phyloP scores from a whole-genome alignment of 1,140 invertebrate genomes.

The Cepaea nemoralis region DNA sequence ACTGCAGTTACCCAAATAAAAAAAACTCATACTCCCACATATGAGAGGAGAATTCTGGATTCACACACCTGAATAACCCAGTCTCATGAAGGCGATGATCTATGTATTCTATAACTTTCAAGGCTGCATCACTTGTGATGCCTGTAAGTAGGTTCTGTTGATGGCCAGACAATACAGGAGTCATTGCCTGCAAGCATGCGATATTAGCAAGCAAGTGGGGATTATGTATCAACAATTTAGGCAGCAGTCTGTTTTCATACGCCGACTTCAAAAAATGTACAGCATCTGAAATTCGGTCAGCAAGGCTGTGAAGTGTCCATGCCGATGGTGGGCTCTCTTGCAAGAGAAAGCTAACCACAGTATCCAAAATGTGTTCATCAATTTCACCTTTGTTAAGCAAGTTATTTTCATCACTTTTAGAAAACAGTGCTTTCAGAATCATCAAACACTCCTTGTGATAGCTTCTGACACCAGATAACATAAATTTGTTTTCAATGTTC shows the following conservation, averaged over 20 bases:
- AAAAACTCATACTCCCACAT: conserved; percentile 69
- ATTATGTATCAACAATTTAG: conserved; percentile 61
- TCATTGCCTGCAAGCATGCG: conserved; percentile 50
- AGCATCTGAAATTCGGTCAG: conserved; percentile 60
- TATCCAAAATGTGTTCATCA: conserved; percentile 50
- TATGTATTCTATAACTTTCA: conserved; percentile 56
- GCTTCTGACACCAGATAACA: conserved; percentile 41
- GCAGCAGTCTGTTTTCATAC: conserved; percentile 52
- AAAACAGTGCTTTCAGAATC: conserved; percentile 59
- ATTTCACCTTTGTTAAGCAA: conserved; percentile 57
- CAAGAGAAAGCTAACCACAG: conserved; percentile 58
- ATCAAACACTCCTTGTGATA: conserved; percentile 56
- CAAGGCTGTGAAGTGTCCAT: conserved; percentile 55
- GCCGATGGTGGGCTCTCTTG: conserved; percentile 55
- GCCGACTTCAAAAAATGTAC: conserved; percentile 58
- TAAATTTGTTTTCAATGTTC: conserved; percentile 46
- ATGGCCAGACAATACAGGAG: conserved; percentile 46
- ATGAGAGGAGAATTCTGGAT: conserved; percentile 61
- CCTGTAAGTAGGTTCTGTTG: conserved; percentile 60
- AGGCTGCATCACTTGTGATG: conserved; percentile 44
- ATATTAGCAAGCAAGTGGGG: conserved; percentile 58
- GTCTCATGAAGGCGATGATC: conserved; percentile 54
- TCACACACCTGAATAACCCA: conserved; percentile 54
- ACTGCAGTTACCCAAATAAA: conserved; percentile 54
- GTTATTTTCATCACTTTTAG: conserved; percentile 45